Base-by-base conservation (phyloP, 2,113 vertebrate species). In the Microcebus lehilahytsara region DNA sequence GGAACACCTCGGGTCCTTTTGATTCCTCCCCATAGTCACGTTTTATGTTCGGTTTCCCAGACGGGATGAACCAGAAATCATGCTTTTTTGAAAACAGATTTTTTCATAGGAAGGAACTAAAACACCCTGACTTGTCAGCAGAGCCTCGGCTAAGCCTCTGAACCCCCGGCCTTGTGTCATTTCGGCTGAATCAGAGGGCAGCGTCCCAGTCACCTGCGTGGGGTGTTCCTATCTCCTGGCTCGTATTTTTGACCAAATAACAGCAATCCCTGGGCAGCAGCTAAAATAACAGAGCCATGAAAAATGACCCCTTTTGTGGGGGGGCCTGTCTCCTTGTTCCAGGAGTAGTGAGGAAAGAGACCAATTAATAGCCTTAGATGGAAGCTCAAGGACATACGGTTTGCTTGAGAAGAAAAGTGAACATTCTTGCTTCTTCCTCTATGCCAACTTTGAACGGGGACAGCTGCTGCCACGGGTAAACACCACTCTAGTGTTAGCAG, bases 331-430 rank as follows among this genome's bases (percentile, higher is more conserved):
- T 93, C 84, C 64, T 89, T 78, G 64, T 90, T 97, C 78, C 58
- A n/a, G 49, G 53, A 97, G 49, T 62, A 84, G 58, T 69, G 77
- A 98, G 92, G 78, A 86, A 93, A 96, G 96, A 96, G 40, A 95
- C 91, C 89, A 96, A 23, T 95, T 92, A 97, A 93, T 96, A 97
- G 91, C 94, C 96, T 20, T 20, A 84, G 72, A 93, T 69, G 87
- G 77, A 92, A 97, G 92, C 93, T 30, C 92, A 40, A 98, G 93
- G 96, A 95, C 97, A 87, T 23, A 92, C 53, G 84, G 83, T 96
- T 93, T 74, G 94, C 91, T 96, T 58, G 51, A 92, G 91, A 96
- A 95, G 93, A 89, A 94, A 98, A 98, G 98, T 84, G 66, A 97
- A 74, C 75, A 78, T 94, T 66, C 75, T 97, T 83, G n/a, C 71